Evolutionary conservation across 2,888 invertebrate genomes (phyloP).

Genomic region (Melangyna quadrimaculata): DNA sequence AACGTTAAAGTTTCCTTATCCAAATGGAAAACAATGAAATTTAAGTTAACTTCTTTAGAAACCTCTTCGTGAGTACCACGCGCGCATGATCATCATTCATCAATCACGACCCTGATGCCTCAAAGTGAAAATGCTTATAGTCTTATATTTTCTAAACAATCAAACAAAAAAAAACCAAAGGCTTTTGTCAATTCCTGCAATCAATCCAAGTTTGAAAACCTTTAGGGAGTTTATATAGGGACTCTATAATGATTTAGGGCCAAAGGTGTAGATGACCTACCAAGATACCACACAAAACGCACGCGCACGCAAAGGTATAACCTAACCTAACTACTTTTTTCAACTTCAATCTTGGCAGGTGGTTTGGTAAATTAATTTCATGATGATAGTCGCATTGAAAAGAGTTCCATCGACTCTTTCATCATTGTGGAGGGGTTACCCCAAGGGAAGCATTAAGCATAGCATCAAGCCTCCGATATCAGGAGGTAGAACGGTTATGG

Average conservation of each 20-base stretch:
- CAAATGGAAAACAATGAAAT: conserved; percentile 7
- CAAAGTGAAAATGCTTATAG: conserved; percentile 5
- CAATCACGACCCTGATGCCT: conserved; percentile 61
- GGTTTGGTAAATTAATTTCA: conserved; percentile 43
- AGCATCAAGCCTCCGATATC: conserved; percentile 17
- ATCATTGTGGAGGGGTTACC: conserved; percentile 4
- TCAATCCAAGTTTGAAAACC: conserved; percentile 16
- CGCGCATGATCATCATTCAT: conserved; percentile 57
- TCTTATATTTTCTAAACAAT: background rate
- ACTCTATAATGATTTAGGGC: background rate
- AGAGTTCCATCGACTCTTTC: background rate
- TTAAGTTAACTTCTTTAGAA: conserved; percentile 24
- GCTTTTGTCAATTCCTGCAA: conserved; percentile 59
- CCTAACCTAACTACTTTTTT: no score
- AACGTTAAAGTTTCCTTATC: conserved; percentile 35
- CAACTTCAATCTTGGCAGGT: conserved; percentile 31
- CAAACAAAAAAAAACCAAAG: background rate
- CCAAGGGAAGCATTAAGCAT: conserved; percentile 35
- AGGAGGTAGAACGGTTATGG: background rate
- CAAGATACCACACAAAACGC: conserved; percentile 24
- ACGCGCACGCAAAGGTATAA: conserved; percentile 42
- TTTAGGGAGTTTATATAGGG: background rate
- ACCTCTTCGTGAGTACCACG: conserved; percentile 19
- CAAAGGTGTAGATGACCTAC: conserved; percentile 31
- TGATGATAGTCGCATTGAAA: conserved; percentile 13